Percentiles rank a stretch among this genome's conserved stretches.
phyloP scores from a whole-genome alignment of 2,888 invertebrate species.

The Timema podura region DNA sequence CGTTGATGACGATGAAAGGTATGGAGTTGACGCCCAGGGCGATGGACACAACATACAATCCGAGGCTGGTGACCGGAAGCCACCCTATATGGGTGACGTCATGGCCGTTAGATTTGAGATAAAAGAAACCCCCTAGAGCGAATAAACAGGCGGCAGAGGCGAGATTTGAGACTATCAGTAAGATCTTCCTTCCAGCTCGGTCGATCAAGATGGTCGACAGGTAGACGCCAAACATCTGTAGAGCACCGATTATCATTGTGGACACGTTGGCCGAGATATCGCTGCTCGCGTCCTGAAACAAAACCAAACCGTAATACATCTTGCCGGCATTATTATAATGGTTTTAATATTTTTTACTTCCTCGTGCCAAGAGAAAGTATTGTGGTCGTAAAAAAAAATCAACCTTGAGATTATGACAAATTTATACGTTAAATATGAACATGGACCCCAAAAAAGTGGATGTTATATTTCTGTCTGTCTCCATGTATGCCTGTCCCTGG shows the following conservation, averaged over 20 bases:
- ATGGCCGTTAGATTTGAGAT: neutral
- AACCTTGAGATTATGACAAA: no score
- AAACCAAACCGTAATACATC: no score
- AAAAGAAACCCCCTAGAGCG: neutral
- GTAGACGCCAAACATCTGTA: conserved; percentile 41
- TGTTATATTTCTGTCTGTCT: no score
- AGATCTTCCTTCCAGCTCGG: conserved; percentile 45
- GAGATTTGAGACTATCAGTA: conserved; percentile 46
- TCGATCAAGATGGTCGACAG: conserved; percentile 42
- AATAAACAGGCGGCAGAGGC: conserved; percentile 33
- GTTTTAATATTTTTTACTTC: no score
- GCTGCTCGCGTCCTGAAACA: conserved; percentile 39
- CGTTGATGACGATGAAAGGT: neutral
- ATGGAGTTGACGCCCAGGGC: neutral
- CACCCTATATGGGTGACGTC: neutral
- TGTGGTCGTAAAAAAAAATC: no score
- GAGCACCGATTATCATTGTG: conserved; percentile 45
- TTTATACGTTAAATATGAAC: no score
- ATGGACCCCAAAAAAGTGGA: no score
- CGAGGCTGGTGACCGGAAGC: neutral
- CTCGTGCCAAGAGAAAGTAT: no score
- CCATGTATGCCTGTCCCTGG: no score
- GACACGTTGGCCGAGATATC: conserved; percentile 38
- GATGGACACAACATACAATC: neutral
- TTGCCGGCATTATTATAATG: no score